These are phyloP conservation scores for Phthorimaea operculella DNA, from an alignment of 1,140 invertebrate species.

Conservation along the genomic window DNA sequence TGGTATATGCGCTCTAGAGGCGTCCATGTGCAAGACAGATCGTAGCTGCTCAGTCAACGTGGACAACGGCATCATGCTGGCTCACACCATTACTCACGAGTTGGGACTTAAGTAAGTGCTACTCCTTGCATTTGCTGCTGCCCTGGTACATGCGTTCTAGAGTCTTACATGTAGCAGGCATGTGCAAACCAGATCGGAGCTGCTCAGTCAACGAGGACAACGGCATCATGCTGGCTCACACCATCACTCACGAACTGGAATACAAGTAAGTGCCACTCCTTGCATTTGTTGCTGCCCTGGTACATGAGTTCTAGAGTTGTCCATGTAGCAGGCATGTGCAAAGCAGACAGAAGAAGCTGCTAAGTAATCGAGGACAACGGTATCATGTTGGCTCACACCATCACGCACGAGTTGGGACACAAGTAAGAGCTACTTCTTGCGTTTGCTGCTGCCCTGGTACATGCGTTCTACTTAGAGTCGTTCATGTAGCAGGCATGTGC, in stretches of 20 bases:
- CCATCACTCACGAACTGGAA: constrained; percentile 92
- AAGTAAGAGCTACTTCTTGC: constrained; percentile 78
- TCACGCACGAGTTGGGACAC: constrained; percentile 92
- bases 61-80: constrained; percentile 90
- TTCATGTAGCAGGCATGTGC: constrained; percentile 92
- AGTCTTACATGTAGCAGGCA: constrained; percentile 88
- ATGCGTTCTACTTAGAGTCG: constrained; percentile 70
- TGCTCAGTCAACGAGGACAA: constrained; percentile 95
- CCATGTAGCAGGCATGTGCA: too few relatives aligned
- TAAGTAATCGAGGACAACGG: constrained; percentile 94
- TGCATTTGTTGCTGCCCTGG: too few relatives aligned
- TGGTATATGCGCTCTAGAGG: too few relatives aligned
- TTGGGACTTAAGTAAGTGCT: constrained; percentile 93
- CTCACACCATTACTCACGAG: constrained; percentile 94
- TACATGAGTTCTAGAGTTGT: too few relatives aligned
- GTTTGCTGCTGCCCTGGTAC: too few relatives aligned
- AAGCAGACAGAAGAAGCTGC: constrained; percentile 85
- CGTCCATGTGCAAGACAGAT: constrained; percentile 90
- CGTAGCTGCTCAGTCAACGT: constrained; percentile 91
- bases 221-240: constrained; percentile 89
- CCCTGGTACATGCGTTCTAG: constrained; percentile 30
- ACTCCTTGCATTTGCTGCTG: neutral
- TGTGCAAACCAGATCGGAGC: constrained; percentile 88
- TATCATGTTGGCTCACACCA: constrained; percentile 90
- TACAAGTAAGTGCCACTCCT: constrained; percentile 87